phyloP scores from a whole-genome alignment of 2,888 invertebrate species.

The Cephus runcator region DNA sequence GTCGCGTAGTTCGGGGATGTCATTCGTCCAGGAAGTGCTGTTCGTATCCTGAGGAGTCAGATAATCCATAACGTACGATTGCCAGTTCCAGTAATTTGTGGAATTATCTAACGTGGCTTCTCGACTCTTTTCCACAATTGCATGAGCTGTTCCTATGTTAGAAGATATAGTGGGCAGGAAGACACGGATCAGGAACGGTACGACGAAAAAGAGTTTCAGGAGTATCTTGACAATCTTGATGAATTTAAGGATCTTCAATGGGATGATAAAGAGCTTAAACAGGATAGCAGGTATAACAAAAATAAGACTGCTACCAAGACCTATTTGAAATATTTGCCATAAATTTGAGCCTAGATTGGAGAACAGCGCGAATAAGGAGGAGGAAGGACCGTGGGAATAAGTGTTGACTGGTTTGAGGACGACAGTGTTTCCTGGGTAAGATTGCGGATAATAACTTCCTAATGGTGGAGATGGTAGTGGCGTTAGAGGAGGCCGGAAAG shows the following conservation, averaged over 20 bases:
- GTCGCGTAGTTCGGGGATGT: conserved; percentile 20
- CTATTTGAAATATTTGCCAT: conserved; percentile 33
- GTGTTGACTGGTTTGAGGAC: not conserved
- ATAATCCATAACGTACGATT: not conserved
- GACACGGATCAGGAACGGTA: conserved; percentile 37
- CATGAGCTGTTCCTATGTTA: conserved; percentile 4
- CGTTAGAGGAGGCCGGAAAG: not conserved
- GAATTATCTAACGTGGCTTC: conserved; percentile 2
- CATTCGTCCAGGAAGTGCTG: conserved; percentile 10
- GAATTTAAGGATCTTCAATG: conserved; percentile 39
- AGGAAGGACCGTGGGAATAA: conserved; percentile 20
- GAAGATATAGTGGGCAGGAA: conserved; percentile 32
- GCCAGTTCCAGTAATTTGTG: conserved; percentile 1
- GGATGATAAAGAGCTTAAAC: conserved; percentile 34
- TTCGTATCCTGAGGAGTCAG: conserved; percentile 5
- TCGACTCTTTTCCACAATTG: conserved; percentile 3
- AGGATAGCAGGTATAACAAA: conserved; percentile 36
- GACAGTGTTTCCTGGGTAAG: not conserved
- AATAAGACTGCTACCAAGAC: conserved; percentile 28
- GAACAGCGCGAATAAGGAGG: conserved; percentile 23
- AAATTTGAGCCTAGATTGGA: conserved; percentile 27
- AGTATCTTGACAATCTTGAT: conserved; percentile 36
- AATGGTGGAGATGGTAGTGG: not conserved
- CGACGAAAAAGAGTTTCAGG: conserved; percentile 37
- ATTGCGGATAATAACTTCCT: not conserved